Base-by-base conservation (phyloP, 1,140 invertebrate species). In the Ruditapes philippinarum region DNA sequence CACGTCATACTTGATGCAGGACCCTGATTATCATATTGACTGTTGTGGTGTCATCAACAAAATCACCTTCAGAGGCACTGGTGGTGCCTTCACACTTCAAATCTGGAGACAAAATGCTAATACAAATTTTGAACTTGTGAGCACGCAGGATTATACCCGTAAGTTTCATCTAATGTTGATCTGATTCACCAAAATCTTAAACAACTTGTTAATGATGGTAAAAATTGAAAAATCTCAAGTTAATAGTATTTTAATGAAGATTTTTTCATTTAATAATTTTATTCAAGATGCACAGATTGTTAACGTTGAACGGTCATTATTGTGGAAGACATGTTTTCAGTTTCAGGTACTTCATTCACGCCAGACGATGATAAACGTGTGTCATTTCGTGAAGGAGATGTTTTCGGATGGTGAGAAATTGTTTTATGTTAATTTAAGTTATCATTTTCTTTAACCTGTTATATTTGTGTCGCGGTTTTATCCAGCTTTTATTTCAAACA, bases 331-430 rank as follows among this genome's bases (percentile, higher is more conserved):
- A 45, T 45, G 5, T 5, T 45, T 79, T 9, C 33, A 80, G 78
- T 80, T 49, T 2, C 51, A 4, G 31, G 51, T 22, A 40, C 45
- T 12, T 25, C 82, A 36, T 73, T 25, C 28, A 36, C 42, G 19
- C 28, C 70, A 22, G 38, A 17, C 25, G 57, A 85, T 38, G 45
- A 38, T 12, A 33, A 42, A 51, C 42, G 68, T 17, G 65, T 85
- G n/a, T 85, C 82, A n/a, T 85, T 85, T 60, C 82, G 42, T 5
- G 82, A 85, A 33, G 82, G 82, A 12, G 82, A 85, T 57, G 31
- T 73, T 11, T 51, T 85, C 17, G 82, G 82, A 33, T 85, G 82
- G 82, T 74, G 40, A 54, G 82, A n/a, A n/a, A n/a, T n/a, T n/a
- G n/a, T n/a, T n/a, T n/a, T n/a, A n/a, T n/a, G n/a, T n/a, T n/a